phyloP scores from a whole-genome alignment of 2,888 invertebrate species.

The Conistra vaccinii region DNA sequence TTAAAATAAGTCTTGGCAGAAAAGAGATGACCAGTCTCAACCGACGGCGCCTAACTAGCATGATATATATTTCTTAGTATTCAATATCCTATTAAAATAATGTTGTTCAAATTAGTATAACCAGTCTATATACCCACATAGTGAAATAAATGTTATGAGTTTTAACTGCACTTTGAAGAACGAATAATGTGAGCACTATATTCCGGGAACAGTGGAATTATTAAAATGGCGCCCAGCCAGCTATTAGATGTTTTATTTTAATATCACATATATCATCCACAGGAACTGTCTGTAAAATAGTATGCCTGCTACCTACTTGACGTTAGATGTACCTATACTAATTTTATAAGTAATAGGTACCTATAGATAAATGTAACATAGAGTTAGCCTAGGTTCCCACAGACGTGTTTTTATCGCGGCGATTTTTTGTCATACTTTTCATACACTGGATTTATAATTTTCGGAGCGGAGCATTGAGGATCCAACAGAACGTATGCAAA shows the following conservation, averaged over 20 bases:
- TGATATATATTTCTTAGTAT: not conserved
- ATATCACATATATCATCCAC: conserved; percentile 45
- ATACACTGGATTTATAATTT: no score
- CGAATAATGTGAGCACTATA: conserved; percentile 21
- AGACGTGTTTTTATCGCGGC: no score
- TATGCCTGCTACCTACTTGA: not conserved
- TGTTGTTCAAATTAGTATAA: not conserved
- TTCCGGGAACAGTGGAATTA: conserved; percentile 20
- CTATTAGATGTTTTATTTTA: conserved; percentile 54
- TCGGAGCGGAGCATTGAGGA: no score
- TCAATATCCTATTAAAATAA: not conserved
- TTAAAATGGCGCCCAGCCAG: conserved; percentile 57
- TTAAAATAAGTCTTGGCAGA: no score
- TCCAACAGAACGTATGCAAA: no score
- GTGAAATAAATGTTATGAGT: conserved; percentile 1
- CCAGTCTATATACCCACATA: not conserved
- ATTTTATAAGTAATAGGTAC: not conserved
- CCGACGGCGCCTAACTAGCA: no score
- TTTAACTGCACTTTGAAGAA: conserved; percentile 13
- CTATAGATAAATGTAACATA: not conserved
- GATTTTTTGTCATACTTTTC: no score
- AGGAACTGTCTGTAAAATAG: conserved; percentile 32
- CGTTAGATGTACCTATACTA: not conserved
- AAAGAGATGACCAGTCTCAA: no score
- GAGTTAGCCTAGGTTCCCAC: no score